These are phyloP conservation scores for Ctenosaura bakeri DNA, from an alignment of 2,797 vertebrate species.

Conservation along the genomic window DNA sequence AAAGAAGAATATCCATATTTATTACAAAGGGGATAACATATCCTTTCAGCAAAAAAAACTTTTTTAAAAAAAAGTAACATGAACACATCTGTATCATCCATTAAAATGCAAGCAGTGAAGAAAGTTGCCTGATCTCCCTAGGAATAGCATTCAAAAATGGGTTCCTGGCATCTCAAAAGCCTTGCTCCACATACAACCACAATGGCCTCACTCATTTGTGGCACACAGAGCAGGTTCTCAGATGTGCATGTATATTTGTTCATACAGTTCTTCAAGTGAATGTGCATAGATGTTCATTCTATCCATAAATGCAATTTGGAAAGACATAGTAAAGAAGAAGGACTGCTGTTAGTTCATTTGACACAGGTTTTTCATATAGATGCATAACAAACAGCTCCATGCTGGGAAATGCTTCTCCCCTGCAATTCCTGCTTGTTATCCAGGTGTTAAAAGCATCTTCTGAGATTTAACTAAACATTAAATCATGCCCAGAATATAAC, in stretches of 20 bases:
- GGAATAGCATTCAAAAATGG: not conserved
- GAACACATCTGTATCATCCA: too few species aligned
- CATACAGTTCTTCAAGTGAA: not conserved
- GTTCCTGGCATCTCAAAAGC: too few species aligned
- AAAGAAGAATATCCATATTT: not conserved
- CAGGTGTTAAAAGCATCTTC: not conserved
- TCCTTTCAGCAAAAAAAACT: too few species aligned
- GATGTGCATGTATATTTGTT: too few species aligned
- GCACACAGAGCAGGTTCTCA: too few species aligned
- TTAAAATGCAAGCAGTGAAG: too few species aligned
- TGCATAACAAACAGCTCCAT: not conserved
- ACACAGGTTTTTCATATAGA: not conserved
- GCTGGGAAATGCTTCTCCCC: not conserved
- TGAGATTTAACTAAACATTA: not conserved
- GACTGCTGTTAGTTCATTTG: not conserved
- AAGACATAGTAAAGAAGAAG: not conserved
- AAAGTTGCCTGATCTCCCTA: too few species aligned
- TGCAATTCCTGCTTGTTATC: not conserved
- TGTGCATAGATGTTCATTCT: not conserved
- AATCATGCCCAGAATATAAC: not conserved
- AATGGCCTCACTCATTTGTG: too few species aligned
- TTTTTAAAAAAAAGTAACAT: too few species aligned
- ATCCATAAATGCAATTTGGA: not conserved
- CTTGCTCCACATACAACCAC: too few species aligned
- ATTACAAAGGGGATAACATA: not conserved